phyloP scores from a whole-genome alignment of 2,113 vertebrate species.

The Cavia aperea region DNA sequence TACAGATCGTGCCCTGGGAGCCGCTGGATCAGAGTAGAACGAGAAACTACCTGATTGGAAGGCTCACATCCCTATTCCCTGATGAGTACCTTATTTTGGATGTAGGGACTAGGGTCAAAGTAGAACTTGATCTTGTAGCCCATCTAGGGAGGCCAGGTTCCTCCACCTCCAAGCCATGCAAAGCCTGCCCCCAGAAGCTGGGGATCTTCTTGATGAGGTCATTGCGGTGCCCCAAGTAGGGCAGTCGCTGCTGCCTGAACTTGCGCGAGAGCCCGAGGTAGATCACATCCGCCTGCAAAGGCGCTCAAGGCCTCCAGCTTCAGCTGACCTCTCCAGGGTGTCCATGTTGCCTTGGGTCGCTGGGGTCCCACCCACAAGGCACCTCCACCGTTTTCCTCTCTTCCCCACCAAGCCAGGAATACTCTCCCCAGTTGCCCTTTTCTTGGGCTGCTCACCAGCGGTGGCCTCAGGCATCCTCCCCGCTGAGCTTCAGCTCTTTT shows the following conservation, averaged over 20 bases:
- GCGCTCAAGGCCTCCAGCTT: conserved; percentile 85
- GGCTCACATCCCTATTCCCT: conserved; percentile 84
- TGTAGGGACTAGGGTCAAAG: conserved; percentile 85
- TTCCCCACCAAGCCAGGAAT: neutral
- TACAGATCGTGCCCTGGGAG: conserved; percentile 67
- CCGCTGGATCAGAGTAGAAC: conserved; percentile 72
- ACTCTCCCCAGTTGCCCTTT: neutral
- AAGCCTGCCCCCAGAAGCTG: conserved; percentile 88
- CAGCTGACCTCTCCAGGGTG: conserved; percentile 83
- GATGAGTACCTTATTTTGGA: conserved; percentile 89
- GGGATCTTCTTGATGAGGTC: conserved; percentile 85
- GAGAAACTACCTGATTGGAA: conserved; percentile 70
- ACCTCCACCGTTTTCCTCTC: conserved; percentile 33
- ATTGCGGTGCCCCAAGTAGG: conserved; percentile 85
- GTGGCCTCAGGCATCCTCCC: neutral
- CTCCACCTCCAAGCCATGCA: conserved; percentile 88
- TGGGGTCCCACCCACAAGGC: neutral
- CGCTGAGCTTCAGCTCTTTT: neutral
- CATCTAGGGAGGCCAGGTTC: conserved; percentile 83
- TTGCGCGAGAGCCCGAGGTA: conserved; percentile 85
- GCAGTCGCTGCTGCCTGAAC: conserved; percentile 81
- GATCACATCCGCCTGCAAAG: conserved; percentile 79
- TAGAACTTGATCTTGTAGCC: conserved; percentile 89
- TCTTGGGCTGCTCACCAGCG: conserved; percentile 33
- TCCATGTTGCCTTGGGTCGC: conserved; percentile 81